Conservation (phyloP, 2,797 vertebrate species). For the Intellagama lesueurii region DNA sequence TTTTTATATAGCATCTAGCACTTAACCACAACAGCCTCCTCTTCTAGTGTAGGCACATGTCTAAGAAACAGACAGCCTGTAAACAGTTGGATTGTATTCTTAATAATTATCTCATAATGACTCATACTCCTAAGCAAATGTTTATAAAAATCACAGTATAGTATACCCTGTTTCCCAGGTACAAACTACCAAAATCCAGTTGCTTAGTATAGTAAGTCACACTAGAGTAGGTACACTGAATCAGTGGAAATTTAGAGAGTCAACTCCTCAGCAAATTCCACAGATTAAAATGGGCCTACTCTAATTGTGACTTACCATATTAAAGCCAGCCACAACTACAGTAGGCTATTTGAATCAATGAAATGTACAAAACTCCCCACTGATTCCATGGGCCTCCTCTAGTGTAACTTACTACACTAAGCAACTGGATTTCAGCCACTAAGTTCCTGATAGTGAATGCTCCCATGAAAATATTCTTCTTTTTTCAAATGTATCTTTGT, state of each 20-base stretch:
- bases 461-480: constrained; percentile 59
- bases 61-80: constrained; percentile 64
- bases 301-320: no score
- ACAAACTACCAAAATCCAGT: background rate
- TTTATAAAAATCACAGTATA: constrained; percentile 58
- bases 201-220: no score
- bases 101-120: constrained; percentile 61
- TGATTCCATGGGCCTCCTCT: no score
- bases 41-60: constrained; percentile 54
- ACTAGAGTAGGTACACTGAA: no score
- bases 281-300: no score
- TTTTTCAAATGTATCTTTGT: constrained; percentile 49
- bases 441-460: constrained; percentile 55
- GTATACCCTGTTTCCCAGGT: constrained; percentile 53
- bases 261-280: no score
- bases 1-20: no score
- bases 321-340: no score
- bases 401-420: no score
- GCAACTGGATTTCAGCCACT: background rate
- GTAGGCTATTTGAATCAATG: no score
- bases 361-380: no score
- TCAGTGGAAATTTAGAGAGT: no score
- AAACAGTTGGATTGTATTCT: constrained; percentile 64
- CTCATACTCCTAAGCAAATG: constrained; percentile 64
- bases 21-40: constrained; percentile 21